These are phyloP conservation scores for Microcebus jonahi DNA, from an alignment of 2,113 vertebrate species.

Conservation along the genomic window DNA sequence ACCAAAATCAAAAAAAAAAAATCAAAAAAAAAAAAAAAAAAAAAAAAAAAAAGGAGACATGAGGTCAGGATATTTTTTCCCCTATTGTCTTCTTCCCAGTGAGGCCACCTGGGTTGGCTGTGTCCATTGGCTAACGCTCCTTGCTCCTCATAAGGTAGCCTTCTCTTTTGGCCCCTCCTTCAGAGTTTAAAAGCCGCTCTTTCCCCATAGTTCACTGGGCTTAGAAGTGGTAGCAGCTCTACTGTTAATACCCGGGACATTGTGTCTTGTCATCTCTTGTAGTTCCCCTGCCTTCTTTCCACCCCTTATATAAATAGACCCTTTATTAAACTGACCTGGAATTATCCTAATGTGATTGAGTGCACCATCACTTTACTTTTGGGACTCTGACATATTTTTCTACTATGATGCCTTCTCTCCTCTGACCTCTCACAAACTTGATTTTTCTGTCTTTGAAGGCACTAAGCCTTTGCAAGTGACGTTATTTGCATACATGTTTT, in stretches of 20 bases:
- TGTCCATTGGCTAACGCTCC: background rate
- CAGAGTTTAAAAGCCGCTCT: background rate
- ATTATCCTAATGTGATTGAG: background rate
- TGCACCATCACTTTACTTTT: background rate
- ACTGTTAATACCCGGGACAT: background rate
- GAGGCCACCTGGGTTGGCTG: background rate
- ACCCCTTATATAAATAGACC: background rate
- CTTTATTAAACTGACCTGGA: background rate
- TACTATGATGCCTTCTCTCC: background rate
- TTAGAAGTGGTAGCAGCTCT: background rate
- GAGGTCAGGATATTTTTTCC: background rate
- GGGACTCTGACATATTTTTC: background rate
- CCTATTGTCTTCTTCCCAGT: background rate
- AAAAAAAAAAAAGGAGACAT: no score
- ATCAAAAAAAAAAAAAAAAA: no score
- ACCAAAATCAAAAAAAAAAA: no score
- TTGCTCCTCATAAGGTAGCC: background rate
- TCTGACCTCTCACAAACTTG: background rate
- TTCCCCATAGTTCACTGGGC: background rate
- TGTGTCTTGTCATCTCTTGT: background rate
- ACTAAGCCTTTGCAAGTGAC: conserved; percentile 12
- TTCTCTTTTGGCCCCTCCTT: background rate
- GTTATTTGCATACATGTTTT: background rate
- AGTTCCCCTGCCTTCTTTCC: background rate
- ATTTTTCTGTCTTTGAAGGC: background rate